A percentile compares a stretch with the other conserved stretches of the same genome.
Evolutionary conservation across 2,888 invertebrate genomes (phyloP).

Genomic region (Caenorhabditis zanzibari): DNA sequence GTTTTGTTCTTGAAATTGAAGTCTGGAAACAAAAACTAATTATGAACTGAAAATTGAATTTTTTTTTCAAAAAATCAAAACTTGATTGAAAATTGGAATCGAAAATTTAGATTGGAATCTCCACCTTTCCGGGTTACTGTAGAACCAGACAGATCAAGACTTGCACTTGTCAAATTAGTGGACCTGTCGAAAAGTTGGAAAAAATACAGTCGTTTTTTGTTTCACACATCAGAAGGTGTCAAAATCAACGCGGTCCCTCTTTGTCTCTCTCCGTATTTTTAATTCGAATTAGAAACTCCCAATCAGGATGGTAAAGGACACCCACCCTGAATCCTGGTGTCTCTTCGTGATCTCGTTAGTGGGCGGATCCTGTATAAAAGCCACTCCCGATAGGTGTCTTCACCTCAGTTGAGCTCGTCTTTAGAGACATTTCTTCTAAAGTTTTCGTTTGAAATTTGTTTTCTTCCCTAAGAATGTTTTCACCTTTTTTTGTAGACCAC

Average conservation of each 20-base stretch:
- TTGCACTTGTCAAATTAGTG: conserved; percentile 68
- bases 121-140: conserved; percentile 21
- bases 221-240: conserved; percentile 59
- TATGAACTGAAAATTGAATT: conserved; percentile 15
- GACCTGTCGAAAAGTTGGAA: neutral
- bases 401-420: neutral
- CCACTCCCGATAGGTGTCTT: conserved; percentile 9
- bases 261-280: conserved; percentile 17
- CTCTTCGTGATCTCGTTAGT: conserved; percentile 38
- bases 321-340: conserved; percentile 31
- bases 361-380: conserved; percentile 56
- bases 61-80: neutral
- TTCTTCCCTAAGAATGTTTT: neutral
- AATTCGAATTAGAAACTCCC: conserved; percentile 58
- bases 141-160: conserved; percentile 29
- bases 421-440: neutral
- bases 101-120: conserved; percentile 12
- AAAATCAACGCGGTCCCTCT: conserved; percentile 38
- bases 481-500: neutral
- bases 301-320: conserved; percentile 44
- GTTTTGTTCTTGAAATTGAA: neutral
- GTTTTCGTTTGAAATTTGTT: neutral
- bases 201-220: conserved; percentile 25
- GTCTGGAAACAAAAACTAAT: conserved; percentile 1
- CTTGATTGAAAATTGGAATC: neutral